A percentile compares a stretch with the other conserved stretches of the same genome.
Evolutionary conservation across 2,113 vertebrate genomes (phyloP).

Genomic region (Forbesichthys papilliferus): DNA sequence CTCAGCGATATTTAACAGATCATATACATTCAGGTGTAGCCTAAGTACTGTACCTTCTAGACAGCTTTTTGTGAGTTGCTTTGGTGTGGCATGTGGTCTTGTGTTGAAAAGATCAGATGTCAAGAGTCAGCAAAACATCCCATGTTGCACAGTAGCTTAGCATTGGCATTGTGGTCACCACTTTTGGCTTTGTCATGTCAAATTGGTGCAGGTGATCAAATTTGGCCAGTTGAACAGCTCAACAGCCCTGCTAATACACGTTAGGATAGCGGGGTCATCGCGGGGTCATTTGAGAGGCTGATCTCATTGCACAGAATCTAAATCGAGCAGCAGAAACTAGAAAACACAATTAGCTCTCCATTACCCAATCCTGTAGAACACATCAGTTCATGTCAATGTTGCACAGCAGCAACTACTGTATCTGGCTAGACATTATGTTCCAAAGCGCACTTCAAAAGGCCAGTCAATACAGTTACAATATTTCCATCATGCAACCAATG

Average conservation of each 20-base stretch:
- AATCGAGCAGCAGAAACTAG: conserved; percentile 9
- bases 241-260: conserved; percentile 23
- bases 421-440: background rate
- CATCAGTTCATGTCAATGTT: background rate
- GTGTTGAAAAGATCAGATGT: no score
- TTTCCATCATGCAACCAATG: conserved; percentile 3
- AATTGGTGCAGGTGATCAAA: conserved; percentile 33
- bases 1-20: background rate
- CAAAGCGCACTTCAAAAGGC: background rate
- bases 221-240: conserved; percentile 24
- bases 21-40: background rate
- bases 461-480: background rate
- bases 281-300: conserved; percentile 37
- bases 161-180: conserved; percentile 25
- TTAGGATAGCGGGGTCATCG: conserved; percentile 43
- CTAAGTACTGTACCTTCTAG: background rate
- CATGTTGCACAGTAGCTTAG: conserved; percentile 9
- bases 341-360: conserved; percentile 24
- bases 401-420: background rate
- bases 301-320: background rate
- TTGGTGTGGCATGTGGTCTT: background rate
- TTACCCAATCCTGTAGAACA: no score
- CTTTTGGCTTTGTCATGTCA: conserved; percentile 32
- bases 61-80: conserved; percentile 10
- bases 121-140: background rate